phyloP scores from a whole-genome alignment of 1,140 invertebrate genomes.

The Drosophila lini region DNA sequence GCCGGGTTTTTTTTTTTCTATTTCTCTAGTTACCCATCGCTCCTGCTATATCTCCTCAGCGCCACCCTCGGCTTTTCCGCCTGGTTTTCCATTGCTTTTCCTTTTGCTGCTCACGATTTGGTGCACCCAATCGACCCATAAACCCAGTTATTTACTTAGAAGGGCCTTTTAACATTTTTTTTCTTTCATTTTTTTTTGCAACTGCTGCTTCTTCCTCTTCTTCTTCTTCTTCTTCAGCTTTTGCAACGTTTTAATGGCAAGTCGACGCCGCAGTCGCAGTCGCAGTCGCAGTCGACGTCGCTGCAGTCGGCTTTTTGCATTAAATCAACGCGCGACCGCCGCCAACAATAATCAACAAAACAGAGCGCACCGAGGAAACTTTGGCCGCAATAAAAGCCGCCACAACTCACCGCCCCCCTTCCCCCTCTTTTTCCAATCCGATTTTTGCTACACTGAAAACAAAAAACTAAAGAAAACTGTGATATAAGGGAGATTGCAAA shows the following conservation, averaged over 20 bases:
- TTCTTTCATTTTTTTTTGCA: slow-evolving; percentile 22
- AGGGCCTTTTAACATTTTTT: slow-evolving; percentile 81
- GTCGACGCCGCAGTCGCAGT: slow-evolving; percentile 25
- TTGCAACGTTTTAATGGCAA: slow-evolving; percentile 63
- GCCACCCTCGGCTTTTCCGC: neutral
- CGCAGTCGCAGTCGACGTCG: slow-evolving; percentile 10
- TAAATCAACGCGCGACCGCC: slow-evolving; percentile 72
- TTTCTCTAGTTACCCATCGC: slow-evolving; percentile 2
- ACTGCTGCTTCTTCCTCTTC: slow-evolving; percentile 45
- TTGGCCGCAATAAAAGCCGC: slow-evolving; percentile 57
- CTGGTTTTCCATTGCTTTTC: slow-evolving; percentile 45
- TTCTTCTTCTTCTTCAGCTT: slow-evolving; percentile 16
- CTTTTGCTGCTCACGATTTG: slow-evolving; percentile 76
- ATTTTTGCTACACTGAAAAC: neutral
- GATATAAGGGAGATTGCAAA: neutral
- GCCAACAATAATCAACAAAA: slow-evolving; percentile 80
- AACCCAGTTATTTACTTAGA: slow-evolving; percentile 84
- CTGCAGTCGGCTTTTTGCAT: slow-evolving; percentile 72
- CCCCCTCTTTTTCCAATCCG: neutral
- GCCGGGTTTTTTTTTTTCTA: slow-evolving; percentile 7
- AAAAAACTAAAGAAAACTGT: neutral
- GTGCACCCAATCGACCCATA: slow-evolving; percentile 84
- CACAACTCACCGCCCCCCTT: neutral
- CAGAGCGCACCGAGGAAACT: slow-evolving; percentile 45
- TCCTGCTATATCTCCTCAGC: slow-evolving; percentile 2